Evolutionary conservation across 1,140 invertebrate species (phyloP), one percentile per base, ranked within the genome.

Genomic region (Sminthurides bifidus): DNA sequence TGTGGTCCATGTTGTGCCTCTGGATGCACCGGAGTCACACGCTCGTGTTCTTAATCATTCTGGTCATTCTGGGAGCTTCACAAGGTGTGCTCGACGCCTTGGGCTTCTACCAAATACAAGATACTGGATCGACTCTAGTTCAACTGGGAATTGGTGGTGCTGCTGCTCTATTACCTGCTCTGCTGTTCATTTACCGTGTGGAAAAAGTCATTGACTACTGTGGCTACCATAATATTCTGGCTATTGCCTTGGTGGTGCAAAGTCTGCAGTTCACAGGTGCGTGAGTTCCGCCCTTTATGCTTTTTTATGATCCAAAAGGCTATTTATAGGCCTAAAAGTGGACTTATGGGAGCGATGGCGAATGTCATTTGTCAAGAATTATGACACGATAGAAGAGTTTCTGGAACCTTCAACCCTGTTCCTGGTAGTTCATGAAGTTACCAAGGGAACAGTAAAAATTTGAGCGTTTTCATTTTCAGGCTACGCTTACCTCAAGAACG

Each of bases 141-240:
- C 48, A 54, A 33, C 56, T 65, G 29, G 63, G 56, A 19, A 5
- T 65, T 26, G 54, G 59, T 48, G 62, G 55, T 40, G 26, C 57
- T 4, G 59, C 63, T 26, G 57, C 56, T 5, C 49, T 60, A 6
- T 17, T 40, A 21, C 59, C 63, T 14, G 53, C 56, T 33, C 40
- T 61, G 26, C 17, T 61, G 26, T 65, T 61, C 53, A 59, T 65
- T 2, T 61, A 31, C 33, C 50, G 63, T 35, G 63, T 65, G 31
- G 63, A 65, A 46, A 61, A 58, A 56, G 63, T 65, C 50, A 61
- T 65, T 30, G 63, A 65, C 3, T 65, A 50, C 24, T 65, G 63
- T 49, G 63, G 63, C 19, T 41, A 61, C 43, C 63, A 65, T 12
- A 61, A 65, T 52, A 45, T 65, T 26, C 54, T 65, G 15, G 46